Evolutionary conservation across 2,113 vertebrate species (phyloP), one percentile per base, ranked within the genome.

Genomic region (Phyllostomus discolor): DNA sequence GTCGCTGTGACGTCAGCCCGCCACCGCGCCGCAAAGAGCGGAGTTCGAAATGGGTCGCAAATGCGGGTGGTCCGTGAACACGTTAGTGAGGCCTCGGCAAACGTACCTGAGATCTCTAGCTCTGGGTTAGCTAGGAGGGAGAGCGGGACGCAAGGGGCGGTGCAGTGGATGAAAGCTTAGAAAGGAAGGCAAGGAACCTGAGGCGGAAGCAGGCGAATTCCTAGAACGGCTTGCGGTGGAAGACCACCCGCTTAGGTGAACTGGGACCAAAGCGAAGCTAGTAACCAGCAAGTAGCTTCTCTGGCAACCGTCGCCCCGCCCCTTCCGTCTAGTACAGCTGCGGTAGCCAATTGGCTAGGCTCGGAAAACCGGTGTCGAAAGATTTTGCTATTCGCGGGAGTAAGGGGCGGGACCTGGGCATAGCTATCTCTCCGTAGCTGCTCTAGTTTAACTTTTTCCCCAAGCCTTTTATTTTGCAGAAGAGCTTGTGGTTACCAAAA

Each of bases 221-320:
- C 73, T 69, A 15, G 20, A 24, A n/a, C 11, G 0, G 48, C 85
- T 52, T 0, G 14, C 35, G 2, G 10, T 0, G 38, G 46, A 41
- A 70, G 24, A 11, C 57, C 1, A 43, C 50, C 67, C 14, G 2
- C 5, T 54, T 0, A 3, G 5, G n/a, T 1, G 26, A 26, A 4
- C 0, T 0, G 24, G 14, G 19, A 84, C 31, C 4, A 10, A 83
- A 24, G 12, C 35, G 0, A 2, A 12, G 24, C 70, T 95, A 16
- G 94, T 75, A 91, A 95, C 96, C 73, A 7, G 16, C 50, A 0
- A 64, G 57, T 1, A 52, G 97, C 95, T 97, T 96, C 97, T 73
- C 20, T 96, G 89, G 96, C 96, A 97, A 97, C 98, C 59, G 67
- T 26, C 28, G 43, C 16, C 73, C 75, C 75, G 83, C 97, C 94